These are phyloP conservation scores for Phocoena phocoena DNA, from an alignment of 2,113 vertebrate species.

Conservation along the genomic window DNA sequence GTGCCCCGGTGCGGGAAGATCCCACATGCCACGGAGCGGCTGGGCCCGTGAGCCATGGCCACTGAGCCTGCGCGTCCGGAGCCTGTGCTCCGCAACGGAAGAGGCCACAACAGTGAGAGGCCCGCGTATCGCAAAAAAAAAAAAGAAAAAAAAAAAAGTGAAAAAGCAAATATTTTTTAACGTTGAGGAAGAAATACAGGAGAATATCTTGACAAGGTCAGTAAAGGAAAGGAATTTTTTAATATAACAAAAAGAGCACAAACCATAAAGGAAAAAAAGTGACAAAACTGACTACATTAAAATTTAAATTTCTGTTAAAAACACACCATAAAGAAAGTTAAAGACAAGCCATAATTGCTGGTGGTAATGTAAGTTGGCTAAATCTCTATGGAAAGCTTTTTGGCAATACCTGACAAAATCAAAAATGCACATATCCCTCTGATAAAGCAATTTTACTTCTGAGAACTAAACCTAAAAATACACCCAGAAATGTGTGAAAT, in stretches of 20 bases:
- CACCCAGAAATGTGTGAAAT: neutral
- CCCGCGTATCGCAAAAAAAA: no score
- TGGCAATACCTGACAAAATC: neutral
- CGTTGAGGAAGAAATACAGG: neutral
- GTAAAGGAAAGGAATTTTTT: neutral
- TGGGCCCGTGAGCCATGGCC: no score
- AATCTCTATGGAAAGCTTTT: neutral
- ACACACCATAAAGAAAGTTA: neutral
- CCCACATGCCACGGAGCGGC: no score
- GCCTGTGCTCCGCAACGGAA: no score
- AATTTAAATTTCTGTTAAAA: neutral
- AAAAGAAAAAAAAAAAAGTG: neutral
- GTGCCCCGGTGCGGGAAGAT: no score
- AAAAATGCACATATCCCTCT: neutral
- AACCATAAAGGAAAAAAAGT: neutral
- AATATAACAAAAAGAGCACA: neutral
- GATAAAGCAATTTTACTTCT: neutral
- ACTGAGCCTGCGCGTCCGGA: no score
- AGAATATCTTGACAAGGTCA: neutral
- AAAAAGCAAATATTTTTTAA: neutral
- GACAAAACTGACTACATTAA: neutral
- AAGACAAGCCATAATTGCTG: neutral
- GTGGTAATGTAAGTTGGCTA: neutral
- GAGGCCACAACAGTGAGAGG: no score
- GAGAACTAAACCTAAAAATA: slow-evolving; percentile 27